Percentiles rank a stretch among this genome's conserved stretches.
Conservation (phyloP, 2,797 vertebrate genomes). For the Tiaroga cobitis region DNA sequence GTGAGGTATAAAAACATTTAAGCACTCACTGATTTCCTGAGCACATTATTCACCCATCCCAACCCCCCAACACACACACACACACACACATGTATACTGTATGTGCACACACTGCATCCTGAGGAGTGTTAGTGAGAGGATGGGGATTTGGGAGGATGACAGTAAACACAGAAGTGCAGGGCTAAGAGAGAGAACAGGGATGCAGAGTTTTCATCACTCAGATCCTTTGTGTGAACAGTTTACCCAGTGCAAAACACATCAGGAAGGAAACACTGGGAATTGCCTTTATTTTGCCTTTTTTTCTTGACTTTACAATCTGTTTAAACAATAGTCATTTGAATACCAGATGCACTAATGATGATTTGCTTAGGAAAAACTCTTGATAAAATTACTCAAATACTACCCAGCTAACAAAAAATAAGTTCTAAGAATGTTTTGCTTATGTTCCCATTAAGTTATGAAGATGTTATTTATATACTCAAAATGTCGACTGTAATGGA, state of each 20-base stretch:
- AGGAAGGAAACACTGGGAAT: not conserved
- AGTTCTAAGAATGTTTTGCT: not conserved
- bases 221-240: slow-evolving; percentile 5
- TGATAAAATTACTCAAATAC: not conserved
- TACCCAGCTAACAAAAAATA: not conserved
- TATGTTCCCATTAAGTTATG: not conserved
- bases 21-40: not conserved
- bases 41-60: not conserved
- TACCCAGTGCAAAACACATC: not conserved
- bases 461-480: no score
- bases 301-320: not conserved
- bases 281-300: not conserved
- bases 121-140: slow-evolving; percentile 7
- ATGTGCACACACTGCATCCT: not conserved
- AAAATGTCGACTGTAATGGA: no score
- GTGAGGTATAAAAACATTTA: not conserved
- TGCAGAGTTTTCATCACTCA: not conserved
- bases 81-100: not conserved
- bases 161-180: slow-evolving; percentile 10
- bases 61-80: not conserved
- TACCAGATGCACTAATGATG: no score
- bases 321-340: not conserved
- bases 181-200: not conserved
- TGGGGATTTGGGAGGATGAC: slow-evolving; percentile 9
- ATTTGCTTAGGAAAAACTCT: not conserved